A percentile compares a stretch with the other conserved stretches of the same genome.
Evolutionary conservation across 2,888 invertebrate genomes (phyloP).

Genomic region (Amblyjoppa fuscipennis): DNA sequence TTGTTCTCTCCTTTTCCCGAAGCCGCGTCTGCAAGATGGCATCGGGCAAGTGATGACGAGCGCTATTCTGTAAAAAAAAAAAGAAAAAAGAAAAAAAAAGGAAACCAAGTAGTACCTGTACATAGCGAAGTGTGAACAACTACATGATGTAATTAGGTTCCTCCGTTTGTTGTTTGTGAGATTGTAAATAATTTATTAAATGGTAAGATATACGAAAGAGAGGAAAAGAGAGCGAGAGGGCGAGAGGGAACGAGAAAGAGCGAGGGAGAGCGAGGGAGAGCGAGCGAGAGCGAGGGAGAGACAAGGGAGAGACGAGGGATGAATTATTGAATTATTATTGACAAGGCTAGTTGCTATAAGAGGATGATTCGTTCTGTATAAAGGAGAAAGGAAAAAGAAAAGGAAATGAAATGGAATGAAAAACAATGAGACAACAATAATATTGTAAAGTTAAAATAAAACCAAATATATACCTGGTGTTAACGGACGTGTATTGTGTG

Average conservation of each 20-base stretch:
- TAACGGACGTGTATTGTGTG: conserved; percentile 72
- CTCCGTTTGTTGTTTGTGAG: conserved; percentile 85
- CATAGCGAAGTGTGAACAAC: conserved; percentile 84
- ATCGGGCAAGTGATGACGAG: conserved; percentile 58
- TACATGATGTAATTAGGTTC: conserved; percentile 85
- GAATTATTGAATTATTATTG: conserved; percentile 79
- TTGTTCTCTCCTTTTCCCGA: conserved; percentile 62
- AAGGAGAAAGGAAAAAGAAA: conserved; percentile 71
- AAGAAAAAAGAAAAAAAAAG: conserved; percentile 71
- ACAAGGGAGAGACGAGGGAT: conserved; percentile 53
- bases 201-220: conserved; percentile 78
- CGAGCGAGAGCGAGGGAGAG: no score
- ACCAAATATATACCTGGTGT: conserved; percentile 84
- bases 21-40: conserved; percentile 69
- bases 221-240: conserved; percentile 69
- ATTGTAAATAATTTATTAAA: conserved; percentile 85
- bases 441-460: conserved; percentile 84
- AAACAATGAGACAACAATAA: conserved; percentile 79
- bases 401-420: conserved; percentile 57
- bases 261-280: conserved; percentile 56
- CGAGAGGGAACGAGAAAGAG: conserved; percentile 68
- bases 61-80: conserved; percentile 77
- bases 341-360: conserved; percentile 81
- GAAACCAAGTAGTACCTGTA: conserved; percentile 84
- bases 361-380: conserved; percentile 81